Evolutionary conservation across 2,797 vertebrate genomes (phyloP).

Genomic region (Xenentodon cancila): DNA sequence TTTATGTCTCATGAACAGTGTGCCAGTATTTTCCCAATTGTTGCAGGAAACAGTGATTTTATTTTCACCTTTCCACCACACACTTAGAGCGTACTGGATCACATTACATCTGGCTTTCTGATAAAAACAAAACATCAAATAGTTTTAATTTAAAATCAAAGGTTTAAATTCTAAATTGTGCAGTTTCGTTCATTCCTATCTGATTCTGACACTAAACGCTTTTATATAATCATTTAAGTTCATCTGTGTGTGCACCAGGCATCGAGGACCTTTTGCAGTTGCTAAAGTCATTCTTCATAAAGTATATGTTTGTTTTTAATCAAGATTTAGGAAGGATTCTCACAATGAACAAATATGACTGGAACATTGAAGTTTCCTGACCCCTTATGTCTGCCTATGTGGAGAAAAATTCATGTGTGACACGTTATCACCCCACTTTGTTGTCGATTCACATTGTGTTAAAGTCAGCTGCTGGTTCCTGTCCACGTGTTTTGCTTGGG

Average conservation of each 20-base stretch:
- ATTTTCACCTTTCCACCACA: too few relatives aligned
- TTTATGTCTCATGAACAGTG: conserved; percentile 17
- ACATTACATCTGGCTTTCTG: too few relatives aligned
- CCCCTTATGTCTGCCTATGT: not conserved
- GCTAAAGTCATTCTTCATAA: not conserved
- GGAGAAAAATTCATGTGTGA: conserved; percentile 8
- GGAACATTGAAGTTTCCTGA: not conserved
- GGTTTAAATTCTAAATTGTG: too few relatives aligned
- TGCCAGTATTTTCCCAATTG: not conserved
- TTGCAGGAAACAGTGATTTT: conserved; percentile 19
- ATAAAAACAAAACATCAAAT: not conserved
- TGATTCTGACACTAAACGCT: too few relatives aligned
- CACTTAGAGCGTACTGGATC: too few relatives aligned
- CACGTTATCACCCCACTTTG: not conserved
- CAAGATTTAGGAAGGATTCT: not conserved
- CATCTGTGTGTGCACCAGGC: too few relatives aligned
- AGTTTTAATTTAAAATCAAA: not conserved
- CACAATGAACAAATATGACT: conserved; percentile 15
- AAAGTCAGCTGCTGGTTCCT: conserved; percentile 10
- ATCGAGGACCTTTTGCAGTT: too few relatives aligned
- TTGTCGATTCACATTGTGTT: conserved; percentile 16
- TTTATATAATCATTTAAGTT: too few relatives aligned
- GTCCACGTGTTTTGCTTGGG: conserved; percentile 25
- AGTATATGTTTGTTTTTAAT: conserved; percentile 2
- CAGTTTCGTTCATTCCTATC: too few relatives aligned